Conservation (phyloP, 2,113 vertebrate species). For the Mungos mungo region DNA sequence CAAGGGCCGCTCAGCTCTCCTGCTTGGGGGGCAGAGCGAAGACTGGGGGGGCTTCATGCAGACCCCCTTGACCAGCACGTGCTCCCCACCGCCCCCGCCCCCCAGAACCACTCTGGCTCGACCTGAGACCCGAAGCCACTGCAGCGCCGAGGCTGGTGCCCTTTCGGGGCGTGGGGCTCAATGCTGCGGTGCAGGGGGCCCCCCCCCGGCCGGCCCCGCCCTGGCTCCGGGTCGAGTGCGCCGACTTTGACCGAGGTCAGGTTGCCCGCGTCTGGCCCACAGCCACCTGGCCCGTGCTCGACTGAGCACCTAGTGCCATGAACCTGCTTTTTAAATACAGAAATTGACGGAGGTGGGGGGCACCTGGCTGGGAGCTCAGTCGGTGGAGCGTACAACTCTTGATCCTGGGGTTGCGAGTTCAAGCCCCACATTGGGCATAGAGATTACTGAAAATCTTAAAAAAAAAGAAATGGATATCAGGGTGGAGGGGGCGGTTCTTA, state of each 20-base stretch:
- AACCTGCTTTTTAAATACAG: background rate
- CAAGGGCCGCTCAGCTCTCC: background rate
- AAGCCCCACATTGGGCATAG: no score
- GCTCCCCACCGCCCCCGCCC: no score
- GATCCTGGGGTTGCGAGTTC: no score
- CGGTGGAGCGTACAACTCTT: no score
- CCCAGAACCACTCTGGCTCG: background rate
- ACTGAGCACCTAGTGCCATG: accelerated
- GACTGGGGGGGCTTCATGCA: no score
- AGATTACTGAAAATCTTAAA: no score
- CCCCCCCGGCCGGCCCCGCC: background rate
- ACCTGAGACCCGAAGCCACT: no score
- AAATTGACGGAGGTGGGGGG: background rate
- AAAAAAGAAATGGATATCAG: background rate
- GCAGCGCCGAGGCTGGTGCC: accelerated
- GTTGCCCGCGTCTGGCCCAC: background rate
- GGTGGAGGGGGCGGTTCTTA: accelerated
- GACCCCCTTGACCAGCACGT: background rate
- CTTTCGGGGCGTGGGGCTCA: background rate
- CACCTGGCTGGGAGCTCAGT: no score
- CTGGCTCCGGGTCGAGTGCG: background rate
- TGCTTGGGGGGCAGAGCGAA: no score
- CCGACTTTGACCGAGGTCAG: accelerated
- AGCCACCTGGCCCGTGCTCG: background rate
- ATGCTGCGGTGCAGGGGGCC: accelerated